These are phyloP conservation scores for Petromus typicus DNA, from an alignment of 2,113 vertebrate species.

Conservation along the genomic window DNA sequence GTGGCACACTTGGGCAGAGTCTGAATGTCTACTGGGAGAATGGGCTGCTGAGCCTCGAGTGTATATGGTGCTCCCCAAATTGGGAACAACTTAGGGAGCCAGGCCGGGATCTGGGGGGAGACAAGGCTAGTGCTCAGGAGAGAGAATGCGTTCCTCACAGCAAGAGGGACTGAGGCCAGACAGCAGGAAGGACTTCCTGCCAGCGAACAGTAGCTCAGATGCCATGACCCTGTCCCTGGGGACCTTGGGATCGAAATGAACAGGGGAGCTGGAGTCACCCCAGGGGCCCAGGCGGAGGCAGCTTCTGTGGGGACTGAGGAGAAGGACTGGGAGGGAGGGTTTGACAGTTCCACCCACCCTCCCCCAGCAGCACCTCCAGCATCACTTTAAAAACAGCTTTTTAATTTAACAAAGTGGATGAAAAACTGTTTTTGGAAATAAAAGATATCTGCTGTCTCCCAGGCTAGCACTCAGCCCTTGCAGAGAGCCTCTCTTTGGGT, in stretches of 20 bases:
- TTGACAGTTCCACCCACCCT: conserved; percentile 72
- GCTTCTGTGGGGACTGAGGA: conserved; percentile 74
- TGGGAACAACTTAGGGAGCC: neutral
- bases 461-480: conserved; percentile 70
- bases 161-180: conserved; percentile 71
- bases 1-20: conserved; percentile 18
- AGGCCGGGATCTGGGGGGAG: neutral
- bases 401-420: conserved; percentile 85
- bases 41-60: conserved; percentile 3
- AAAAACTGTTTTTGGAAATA: conserved; percentile 84
- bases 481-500: conserved; percentile 64
- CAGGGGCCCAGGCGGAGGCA: conserved; percentile 51
- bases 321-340: conserved; percentile 59
- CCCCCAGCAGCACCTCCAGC: conserved; percentile 75
- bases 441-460: conserved; percentile 76
- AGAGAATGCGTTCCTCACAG: conserved; percentile 52
- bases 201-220: conserved; percentile 80
- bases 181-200: conserved; percentile 78
- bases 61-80: neutral
- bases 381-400: conserved; percentile 79
- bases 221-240: conserved; percentile 76
- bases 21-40: conserved; percentile 8
- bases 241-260: conserved; percentile 47
- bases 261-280: conserved; percentile 71
- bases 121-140: conserved; percentile 8